phyloP scores from a whole-genome alignment of 2,888 invertebrate species.

The Lacanobia wlatinum region DNA sequence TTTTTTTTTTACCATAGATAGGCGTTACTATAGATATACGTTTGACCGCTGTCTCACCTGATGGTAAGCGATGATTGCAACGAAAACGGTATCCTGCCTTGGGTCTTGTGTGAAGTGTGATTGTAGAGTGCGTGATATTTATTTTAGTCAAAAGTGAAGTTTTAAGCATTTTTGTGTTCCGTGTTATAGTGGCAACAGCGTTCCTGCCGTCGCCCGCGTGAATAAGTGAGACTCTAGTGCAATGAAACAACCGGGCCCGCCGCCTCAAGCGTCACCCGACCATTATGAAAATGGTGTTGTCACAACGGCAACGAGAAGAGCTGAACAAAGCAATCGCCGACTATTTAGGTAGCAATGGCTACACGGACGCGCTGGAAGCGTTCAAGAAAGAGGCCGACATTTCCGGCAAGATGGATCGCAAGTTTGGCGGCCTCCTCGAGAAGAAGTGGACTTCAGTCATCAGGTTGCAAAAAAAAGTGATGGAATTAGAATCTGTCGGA shows the following conservation, averaged over 20 bases:
- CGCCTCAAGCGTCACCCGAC: slow-evolving; percentile 86
- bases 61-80: too few species aligned
- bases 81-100: slow-evolving; percentile 90
- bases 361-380: slow-evolving; percentile 98
- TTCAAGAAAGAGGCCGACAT: slow-evolving; percentile 99
- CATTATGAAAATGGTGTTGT: slow-evolving; percentile 99
- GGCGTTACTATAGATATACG: too few species aligned
- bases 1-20: too few species aligned
- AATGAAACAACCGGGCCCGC: slow-evolving; percentile 84
- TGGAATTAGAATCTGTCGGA: too few species aligned
- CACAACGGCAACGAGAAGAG: slow-evolving; percentile 99
- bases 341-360: slow-evolving; percentile 99
- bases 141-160: slow-evolving; percentile 81
- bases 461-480: slow-evolving; percentile 99
- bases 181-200: slow-evolving; percentile 90
- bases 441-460: slow-evolving; percentile 99
- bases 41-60: too few species aligned
- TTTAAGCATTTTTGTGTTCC: slow-evolving; percentile 83
- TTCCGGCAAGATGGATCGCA: slow-evolving; percentile 98
- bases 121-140: slow-evolving; percentile 85
- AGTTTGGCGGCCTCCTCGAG: slow-evolving; percentile 98
- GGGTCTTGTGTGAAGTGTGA: slow-evolving; percentile 88
- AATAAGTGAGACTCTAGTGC: slow-evolving; percentile 85
- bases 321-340: slow-evolving; percentile 99
- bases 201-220: slow-evolving; percentile 86